These are phyloP conservation scores for Oscheius onirici DNA, from an alignment of 2,888 invertebrate species.

Conservation along the genomic window DNA sequence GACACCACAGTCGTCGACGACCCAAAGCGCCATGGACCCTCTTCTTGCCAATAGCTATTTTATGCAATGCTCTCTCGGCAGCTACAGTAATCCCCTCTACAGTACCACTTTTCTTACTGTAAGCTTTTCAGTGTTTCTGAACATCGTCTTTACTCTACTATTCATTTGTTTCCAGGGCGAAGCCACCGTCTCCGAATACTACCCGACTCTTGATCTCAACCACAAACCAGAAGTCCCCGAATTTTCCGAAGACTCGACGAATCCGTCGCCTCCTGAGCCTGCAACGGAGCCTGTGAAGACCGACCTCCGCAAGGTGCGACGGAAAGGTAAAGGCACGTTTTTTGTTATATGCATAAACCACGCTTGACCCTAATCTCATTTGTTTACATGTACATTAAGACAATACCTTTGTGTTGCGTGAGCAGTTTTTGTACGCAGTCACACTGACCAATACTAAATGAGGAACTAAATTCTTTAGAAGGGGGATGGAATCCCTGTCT, in stretches of 20 bases:
- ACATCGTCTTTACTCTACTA: not conserved
- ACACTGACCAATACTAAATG: no score
- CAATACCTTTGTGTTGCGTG: not conserved
- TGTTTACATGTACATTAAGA: not conserved
- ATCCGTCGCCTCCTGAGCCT: slow-evolving; percentile 6
- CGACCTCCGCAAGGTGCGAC: slow-evolving; percentile 26
- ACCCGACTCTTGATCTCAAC: slow-evolving; percentile 18
- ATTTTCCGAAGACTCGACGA: slow-evolving; percentile 2
- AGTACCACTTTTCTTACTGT: slow-evolving; percentile 1
- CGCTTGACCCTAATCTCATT: no score
- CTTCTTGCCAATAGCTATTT: slow-evolving; percentile 20
- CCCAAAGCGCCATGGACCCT: slow-evolving; percentile 10
- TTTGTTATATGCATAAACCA: not conserved
- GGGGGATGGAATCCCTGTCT: no score
- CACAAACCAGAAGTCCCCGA: slow-evolving; percentile 2
- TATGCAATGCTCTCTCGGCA: not conserved
- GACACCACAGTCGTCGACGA: not conserved
- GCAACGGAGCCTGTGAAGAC: slow-evolving; percentile 13
- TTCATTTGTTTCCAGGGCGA: slow-evolving; percentile 13
- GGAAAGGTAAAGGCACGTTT: slow-evolving; percentile 34
- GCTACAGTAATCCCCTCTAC: slow-evolving; percentile 21
- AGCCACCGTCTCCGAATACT: slow-evolving; percentile 24
- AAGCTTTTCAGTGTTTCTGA: not conserved
- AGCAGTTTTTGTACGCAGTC: not conserved
- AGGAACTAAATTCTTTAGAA: no score